These are phyloP conservation scores for Anguilla marmorata DNA, from an alignment of 2,797 vertebrate species.

Conservation along the genomic window DNA sequence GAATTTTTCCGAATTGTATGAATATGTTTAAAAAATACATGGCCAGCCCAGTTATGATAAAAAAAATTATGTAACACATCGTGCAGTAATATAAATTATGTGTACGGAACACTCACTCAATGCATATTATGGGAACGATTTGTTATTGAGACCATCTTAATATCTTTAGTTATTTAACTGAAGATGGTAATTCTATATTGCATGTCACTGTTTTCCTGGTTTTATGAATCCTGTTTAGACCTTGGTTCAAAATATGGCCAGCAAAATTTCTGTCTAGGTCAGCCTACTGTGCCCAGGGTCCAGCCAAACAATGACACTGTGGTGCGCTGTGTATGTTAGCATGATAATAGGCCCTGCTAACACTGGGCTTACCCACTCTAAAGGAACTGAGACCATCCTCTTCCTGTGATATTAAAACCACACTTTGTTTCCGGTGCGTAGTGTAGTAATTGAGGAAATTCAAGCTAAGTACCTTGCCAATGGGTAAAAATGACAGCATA, in stretches of 20 bases:
- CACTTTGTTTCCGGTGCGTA: not conserved
- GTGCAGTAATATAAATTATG: not conserved
- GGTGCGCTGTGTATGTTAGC: not conserved
- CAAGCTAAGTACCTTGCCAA: not conserved
- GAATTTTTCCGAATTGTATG: not conserved
- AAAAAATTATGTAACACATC: not conserved
- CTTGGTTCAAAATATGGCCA: slow-evolving; percentile 2
- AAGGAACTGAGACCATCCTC: not conserved
- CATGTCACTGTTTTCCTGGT: not conserved
- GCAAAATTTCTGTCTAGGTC: not conserved
- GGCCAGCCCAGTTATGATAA: not conserved
- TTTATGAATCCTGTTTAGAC: not conserved
- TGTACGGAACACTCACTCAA: not conserved
- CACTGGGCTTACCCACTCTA: not conserved
- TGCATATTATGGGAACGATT: not conserved
- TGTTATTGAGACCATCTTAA: no score
- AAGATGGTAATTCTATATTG: not conserved
- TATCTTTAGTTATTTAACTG: not conserved
- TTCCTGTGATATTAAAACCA: not conserved
- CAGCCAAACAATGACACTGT: slow-evolving; percentile 62
- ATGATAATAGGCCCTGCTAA: not conserved
- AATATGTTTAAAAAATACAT: not conserved
- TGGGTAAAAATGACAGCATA: not conserved
- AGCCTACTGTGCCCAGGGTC: slow-evolving; percentile 23
- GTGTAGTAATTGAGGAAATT: not conserved